Conservation (phyloP, 1,140 invertebrate species). For the Streblospio benedicti region DNA sequence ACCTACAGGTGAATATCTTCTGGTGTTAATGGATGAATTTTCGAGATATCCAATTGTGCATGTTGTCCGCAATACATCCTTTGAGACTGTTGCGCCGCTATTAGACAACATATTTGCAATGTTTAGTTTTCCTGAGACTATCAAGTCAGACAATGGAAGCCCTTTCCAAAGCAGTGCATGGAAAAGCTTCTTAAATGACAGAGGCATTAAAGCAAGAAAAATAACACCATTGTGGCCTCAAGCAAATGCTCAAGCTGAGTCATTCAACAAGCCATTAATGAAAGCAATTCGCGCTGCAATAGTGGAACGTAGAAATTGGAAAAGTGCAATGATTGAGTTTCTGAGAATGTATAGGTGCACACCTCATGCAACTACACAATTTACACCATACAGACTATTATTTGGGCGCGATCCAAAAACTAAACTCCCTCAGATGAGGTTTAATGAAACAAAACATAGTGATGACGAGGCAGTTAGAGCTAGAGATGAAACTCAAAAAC, state of each 20-base stretch:
- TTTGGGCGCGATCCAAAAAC: conserved; percentile 18
- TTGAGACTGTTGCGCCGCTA: conserved; percentile 12
- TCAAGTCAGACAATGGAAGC: conserved; percentile 22
- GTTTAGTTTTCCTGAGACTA: conserved; percentile 15
- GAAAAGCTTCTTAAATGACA: conserved; percentile 9
- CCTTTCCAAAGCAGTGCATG: conserved; percentile 17
- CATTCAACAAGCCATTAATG: conserved; percentile 25
- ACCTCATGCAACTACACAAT: conserved; percentile 21
- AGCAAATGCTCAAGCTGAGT: conserved; percentile 24
- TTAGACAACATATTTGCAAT: conserved; percentile 19
- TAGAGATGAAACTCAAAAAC: no score
- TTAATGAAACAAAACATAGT: no score
- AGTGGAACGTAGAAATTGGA: conserved; percentile 21
- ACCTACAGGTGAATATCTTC: conserved; percentile 24
- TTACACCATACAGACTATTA: conserved; percentile 21
- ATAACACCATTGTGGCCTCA: conserved; percentile 24
- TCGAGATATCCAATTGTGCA: conserved; percentile 31
- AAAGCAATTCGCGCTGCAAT: conserved; percentile 21
- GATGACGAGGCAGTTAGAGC: background rate
- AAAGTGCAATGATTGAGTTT: conserved; percentile 23
- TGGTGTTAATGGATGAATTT: conserved; percentile 32
- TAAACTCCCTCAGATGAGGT: background rate
- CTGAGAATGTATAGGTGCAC: conserved; percentile 20
- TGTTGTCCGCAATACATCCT: conserved; percentile 16
- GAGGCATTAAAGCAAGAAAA: conserved; percentile 11